Conservation (phyloP, 1,140 invertebrate genomes). For the Thereuonema tuberculata region DNA sequence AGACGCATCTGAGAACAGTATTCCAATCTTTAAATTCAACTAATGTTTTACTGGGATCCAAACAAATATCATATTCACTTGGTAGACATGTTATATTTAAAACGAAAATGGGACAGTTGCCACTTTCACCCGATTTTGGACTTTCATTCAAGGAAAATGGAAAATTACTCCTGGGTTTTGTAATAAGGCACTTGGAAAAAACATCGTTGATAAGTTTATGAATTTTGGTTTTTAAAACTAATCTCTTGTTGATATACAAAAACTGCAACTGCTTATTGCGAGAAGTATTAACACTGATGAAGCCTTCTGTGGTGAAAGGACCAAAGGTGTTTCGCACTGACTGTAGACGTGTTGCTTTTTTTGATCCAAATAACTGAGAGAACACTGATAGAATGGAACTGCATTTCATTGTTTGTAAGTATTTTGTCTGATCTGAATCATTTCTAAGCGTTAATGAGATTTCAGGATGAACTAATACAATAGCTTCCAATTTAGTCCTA, state of each 20-base stretch:
- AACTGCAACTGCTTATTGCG: slow-evolving; percentile 39
- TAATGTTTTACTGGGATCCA: slow-evolving; percentile 37
- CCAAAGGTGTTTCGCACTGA: no score
- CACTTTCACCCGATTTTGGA: no score
- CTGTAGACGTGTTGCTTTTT: no score
- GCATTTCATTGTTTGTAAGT: slow-evolving; percentile 41
- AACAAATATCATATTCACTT: slow-evolving; percentile 40
- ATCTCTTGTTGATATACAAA: slow-evolving; percentile 46
- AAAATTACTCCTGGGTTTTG: no score
- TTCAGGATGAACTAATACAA: slow-evolving; percentile 41
- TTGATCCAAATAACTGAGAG: slow-evolving; percentile 37
- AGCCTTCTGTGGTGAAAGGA: slow-evolving; percentile 36
- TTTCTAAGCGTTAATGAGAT: slow-evolving; percentile 45
- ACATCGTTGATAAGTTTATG: slow-evolving; percentile 38
- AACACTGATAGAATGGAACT: slow-evolving; percentile 38
- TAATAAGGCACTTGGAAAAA: slow-evolving; percentile 31
- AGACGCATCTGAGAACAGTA: no score
- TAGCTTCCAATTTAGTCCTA: slow-evolving; percentile 38
- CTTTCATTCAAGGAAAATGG: no score
- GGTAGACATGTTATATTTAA: slow-evolving; percentile 44
- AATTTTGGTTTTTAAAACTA: slow-evolving; percentile 37
- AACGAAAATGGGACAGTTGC: slow-evolving; percentile 40
- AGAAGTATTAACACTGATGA: slow-evolving; percentile 36
- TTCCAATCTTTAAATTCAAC: slow-evolving; percentile 47
- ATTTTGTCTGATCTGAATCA: slow-evolving; percentile 39